phyloP scores from a whole-genome alignment of 2,797 vertebrate genomes.

The Natrix natrix region DNA sequence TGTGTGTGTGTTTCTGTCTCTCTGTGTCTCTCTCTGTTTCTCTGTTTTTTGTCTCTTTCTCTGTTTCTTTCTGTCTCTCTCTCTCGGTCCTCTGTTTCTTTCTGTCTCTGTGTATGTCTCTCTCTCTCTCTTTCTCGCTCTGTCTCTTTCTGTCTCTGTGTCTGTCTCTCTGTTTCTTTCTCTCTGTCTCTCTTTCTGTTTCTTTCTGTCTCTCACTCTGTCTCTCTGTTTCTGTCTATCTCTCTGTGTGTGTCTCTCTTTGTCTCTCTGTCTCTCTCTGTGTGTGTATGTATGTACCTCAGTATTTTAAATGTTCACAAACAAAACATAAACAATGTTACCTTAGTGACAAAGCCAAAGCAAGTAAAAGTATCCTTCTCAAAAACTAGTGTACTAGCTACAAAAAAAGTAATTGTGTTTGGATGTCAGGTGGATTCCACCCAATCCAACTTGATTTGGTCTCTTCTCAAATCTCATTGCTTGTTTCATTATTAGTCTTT shows the following conservation, averaged over 20 bases:
- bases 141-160: too few species aligned
- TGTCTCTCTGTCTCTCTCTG: too few species aligned
- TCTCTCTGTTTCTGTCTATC: too few species aligned
- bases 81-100: background rate
- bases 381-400: background rate
- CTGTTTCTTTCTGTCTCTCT: background rate
- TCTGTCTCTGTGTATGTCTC: background rate
- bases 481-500: constrained; percentile 2
- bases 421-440: background rate
- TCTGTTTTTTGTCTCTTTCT: background rate
- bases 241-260: too few species aligned
- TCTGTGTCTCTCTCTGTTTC: background rate
- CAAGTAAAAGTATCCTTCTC: background rate
- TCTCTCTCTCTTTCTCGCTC: background rate
- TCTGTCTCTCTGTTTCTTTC: too few species aligned
- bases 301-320: background rate
- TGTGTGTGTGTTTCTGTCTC: background rate
- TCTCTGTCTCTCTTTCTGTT: background rate
- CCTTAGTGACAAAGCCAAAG: background rate
- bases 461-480: background rate
- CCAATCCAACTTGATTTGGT: background rate
- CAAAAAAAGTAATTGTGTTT: background rate
- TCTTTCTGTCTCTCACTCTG: background rate
- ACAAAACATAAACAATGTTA: background rate
- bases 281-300: background rate